Percentiles rank a stretch among this genome's conserved stretches.
Conservation (phyloP, 2,113 vertebrate species). For the Sphyrna mokarran region DNA sequence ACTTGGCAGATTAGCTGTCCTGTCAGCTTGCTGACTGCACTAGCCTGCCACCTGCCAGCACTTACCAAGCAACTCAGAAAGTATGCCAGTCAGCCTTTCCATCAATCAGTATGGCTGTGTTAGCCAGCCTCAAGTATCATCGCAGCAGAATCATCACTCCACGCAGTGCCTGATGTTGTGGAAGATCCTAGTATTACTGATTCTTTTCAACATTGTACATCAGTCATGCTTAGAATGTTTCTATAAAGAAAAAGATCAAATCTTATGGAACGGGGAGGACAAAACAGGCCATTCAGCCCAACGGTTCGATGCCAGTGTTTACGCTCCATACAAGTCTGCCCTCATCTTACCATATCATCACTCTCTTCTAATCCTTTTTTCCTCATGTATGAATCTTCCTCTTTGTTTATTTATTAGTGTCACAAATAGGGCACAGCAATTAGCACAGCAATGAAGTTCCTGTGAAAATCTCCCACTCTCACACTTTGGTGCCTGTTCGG, state of each 20-base stretch:
- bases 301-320: not conserved
- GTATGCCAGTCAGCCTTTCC: not conserved
- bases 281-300: not conserved
- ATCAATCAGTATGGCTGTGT: not conserved
- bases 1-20: slow-evolving; percentile 15
- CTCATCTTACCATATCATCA: not conserved
- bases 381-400: not conserved
- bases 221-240: not conserved
- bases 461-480: too few relatives aligned
- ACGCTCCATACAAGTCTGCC: not conserved
- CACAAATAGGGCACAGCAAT: too few relatives aligned
- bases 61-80: not conserved
- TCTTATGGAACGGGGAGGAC: too few relatives aligned
- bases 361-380: not conserved
- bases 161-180: not conserved
- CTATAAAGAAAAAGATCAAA: not conserved
- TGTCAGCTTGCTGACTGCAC: slow-evolving; percentile 14
- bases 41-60: slow-evolving; percentile 26
- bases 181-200: not conserved
- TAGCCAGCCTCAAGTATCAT: not conserved
- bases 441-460: too few relatives aligned
- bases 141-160: not conserved
- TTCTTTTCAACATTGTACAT: not conserved
- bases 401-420: not conserved
- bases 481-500: too few relatives aligned